A percentile compares a stretch with the other conserved stretches of the same genome.
These are phyloP conservation scores for Odocoileus hemionus DNA, from an alignment of 2,113 vertebrate species.

Conservation along the genomic window DNA sequence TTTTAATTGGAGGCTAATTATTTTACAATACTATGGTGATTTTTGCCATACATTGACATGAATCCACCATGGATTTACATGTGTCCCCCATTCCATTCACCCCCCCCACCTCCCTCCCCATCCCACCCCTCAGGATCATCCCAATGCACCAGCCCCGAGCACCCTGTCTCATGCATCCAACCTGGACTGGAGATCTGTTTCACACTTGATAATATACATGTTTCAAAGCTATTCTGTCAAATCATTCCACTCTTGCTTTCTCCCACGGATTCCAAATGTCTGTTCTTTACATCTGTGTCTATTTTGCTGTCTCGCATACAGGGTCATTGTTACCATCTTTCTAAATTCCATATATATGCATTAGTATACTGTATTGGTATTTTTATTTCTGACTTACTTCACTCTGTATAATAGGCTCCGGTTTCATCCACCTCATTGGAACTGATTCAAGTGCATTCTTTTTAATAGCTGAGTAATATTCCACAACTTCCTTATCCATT, in stretches of 20 bases:
- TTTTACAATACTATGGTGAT: not conserved
- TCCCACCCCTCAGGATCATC: rapidly evolving
- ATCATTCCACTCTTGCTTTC: not conserved
- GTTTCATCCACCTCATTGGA: not conserved
- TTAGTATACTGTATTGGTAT: not conserved
- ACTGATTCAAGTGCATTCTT: not conserved
- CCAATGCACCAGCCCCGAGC: not conserved
- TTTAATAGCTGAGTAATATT: not conserved
- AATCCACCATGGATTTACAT: rapidly evolving
- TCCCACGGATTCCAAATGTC: not conserved
- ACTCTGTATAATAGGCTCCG: not conserved
- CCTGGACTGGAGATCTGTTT: not conserved
- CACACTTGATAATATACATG: not conserved
- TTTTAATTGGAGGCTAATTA: not conserved
- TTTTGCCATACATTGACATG: not conserved
- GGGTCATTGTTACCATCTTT: not conserved
- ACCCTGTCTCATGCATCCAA: not conserved
- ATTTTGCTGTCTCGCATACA: not conserved
- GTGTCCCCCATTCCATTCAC: rapidly evolving
- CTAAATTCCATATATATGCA: not conserved
- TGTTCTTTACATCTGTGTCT: not conserved
- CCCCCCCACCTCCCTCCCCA: not conserved
- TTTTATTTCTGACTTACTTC: not conserved
- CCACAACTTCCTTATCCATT: not conserved
- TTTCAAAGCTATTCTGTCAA: not conserved